Conservation (phyloP, 2,888 invertebrate species). For the Abrostola triplasia region DNA sequence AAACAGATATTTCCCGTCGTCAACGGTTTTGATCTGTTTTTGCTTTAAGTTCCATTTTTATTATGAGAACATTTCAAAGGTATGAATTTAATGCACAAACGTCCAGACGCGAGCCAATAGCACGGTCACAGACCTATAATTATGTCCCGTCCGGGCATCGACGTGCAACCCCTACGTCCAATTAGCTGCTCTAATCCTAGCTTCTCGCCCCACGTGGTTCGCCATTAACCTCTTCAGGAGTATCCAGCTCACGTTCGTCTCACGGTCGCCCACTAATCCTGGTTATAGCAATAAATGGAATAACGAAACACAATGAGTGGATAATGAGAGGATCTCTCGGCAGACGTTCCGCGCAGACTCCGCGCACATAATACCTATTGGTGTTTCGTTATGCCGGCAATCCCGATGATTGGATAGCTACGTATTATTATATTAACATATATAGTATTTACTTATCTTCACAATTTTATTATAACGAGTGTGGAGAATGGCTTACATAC, state of each 20-base stretch:
- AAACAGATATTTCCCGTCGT: too few species aligned
- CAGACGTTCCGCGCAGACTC: conserved; percentile 24
- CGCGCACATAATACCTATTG: conserved; percentile 20
- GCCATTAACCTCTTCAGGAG: conserved; percentile 9
- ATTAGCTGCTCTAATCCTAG: background rate
- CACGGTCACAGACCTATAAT: too few species aligned
- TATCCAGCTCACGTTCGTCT: conserved; percentile 10
- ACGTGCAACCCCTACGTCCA: too few species aligned
- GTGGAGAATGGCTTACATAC: conserved; percentile 3
- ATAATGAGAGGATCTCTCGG: conserved; percentile 39
- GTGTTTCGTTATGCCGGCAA: conserved; percentile 12
- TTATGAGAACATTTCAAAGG: too few species aligned
- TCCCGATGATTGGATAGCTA: conserved; percentile 28
- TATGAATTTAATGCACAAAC: too few species aligned
- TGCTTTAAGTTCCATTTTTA: too few species aligned
- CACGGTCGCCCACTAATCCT: conserved; percentile 22
- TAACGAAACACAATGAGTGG: conserved; percentile 32
- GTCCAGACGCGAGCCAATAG: too few species aligned
- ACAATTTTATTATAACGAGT: conserved; percentile 10
- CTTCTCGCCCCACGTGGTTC: conserved; percentile 1
- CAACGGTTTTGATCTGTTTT: too few species aligned
- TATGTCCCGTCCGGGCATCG: too few species aligned
- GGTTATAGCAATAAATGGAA: conserved; percentile 26
- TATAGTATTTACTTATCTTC: conserved; percentile 13
- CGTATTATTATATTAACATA: conserved; percentile 37